Evolutionary conservation across 1,140 invertebrate genomes (phyloP).

Genomic region (Chironomus tepperi): DNA sequence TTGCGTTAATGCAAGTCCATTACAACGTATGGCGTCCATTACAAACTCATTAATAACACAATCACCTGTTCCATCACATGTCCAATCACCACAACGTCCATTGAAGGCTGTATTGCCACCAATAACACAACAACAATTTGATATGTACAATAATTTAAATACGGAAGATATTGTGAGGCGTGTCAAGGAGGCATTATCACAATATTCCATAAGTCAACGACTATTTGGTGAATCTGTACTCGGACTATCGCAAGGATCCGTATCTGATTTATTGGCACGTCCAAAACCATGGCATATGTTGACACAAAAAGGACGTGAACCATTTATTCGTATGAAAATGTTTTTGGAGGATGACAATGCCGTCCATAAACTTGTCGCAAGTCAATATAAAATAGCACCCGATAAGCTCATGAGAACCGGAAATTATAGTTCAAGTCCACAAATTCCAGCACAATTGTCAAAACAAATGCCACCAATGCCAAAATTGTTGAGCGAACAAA

Average conservation of each 20-base stretch:
- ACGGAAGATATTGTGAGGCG: slow-evolving; percentile 97
- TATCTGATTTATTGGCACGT: slow-evolving; percentile 86
- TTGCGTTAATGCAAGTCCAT: slow-evolving; percentile 74
- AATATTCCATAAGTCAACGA: slow-evolving; percentile 97
- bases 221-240: slow-evolving; percentile 96
- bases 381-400: slow-evolving; percentile 94
- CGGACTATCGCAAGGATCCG: slow-evolving; percentile 91
- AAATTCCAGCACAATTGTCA: slow-evolving; percentile 58
- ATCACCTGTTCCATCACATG: slow-evolving; percentile 71
- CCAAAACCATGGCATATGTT: slow-evolving; percentile 98
- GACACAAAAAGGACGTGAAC: slow-evolving; percentile 92
- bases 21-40: slow-evolving; percentile 95
- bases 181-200: slow-evolving; percentile 95
- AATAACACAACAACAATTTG: slow-evolving; percentile 98
- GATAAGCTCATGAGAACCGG: slow-evolving; percentile 92
- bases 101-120: slow-evolving; percentile 93
- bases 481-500: slow-evolving; percentile 57
- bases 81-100: slow-evolving; percentile 71
- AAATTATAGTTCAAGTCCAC: slow-evolving; percentile 77
- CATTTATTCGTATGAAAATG: slow-evolving; percentile 97
- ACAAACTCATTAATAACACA: slow-evolving; percentile 93
- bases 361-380: slow-evolving; percentile 90
- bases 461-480: slow-evolving; percentile 66
- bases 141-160: slow-evolving; percentile 95
- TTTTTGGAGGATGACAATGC: slow-evolving; percentile 95